Conservation (phyloP, 2,888 invertebrate species). For the Conus canariensis region DNA sequence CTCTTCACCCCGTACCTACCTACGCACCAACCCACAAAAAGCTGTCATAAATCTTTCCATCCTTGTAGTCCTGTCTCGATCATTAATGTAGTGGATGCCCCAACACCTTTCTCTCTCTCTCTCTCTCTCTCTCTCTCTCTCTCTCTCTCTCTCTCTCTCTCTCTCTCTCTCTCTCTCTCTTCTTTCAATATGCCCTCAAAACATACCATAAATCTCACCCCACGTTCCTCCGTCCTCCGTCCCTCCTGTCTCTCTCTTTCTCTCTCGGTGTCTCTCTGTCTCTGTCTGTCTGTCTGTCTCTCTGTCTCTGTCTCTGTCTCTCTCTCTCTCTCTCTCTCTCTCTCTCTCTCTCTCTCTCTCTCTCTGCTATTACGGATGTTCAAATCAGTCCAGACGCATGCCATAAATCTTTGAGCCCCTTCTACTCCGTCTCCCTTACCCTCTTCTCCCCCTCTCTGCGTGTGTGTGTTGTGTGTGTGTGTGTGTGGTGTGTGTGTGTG, state of each 20-base stretch:
- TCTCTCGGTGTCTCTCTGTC: not conserved
- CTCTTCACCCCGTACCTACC: not conserved
- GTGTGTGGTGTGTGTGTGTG: too few species aligned
- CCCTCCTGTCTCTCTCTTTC: not conserved
- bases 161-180: not conserved
- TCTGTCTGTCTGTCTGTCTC: slow-evolving; percentile 18
- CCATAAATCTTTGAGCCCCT: not conserved
- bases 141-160: not conserved
- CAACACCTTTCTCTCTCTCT: not conserved
- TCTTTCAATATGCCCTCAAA: not conserved
- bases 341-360: slow-evolving; percentile 16
- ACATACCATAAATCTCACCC: too few species aligned
- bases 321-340: slow-evolving; percentile 9
- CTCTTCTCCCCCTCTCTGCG: not conserved
- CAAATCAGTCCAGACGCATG: not conserved
- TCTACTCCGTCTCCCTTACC: not conserved
- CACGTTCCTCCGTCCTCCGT: not conserved
- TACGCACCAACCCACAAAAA: too few species aligned
- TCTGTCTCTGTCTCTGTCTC: slow-evolving; percentile 8
- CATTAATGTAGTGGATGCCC: too few species aligned
- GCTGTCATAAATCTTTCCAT: too few species aligned
- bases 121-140: not conserved
- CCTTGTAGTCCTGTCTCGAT: too few species aligned
- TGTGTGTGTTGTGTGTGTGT: too few species aligned
- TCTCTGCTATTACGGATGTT: not conserved